Base-by-base conservation (phyloP, 2,888 invertebrate species). In the Melitaea athalia region DNA sequence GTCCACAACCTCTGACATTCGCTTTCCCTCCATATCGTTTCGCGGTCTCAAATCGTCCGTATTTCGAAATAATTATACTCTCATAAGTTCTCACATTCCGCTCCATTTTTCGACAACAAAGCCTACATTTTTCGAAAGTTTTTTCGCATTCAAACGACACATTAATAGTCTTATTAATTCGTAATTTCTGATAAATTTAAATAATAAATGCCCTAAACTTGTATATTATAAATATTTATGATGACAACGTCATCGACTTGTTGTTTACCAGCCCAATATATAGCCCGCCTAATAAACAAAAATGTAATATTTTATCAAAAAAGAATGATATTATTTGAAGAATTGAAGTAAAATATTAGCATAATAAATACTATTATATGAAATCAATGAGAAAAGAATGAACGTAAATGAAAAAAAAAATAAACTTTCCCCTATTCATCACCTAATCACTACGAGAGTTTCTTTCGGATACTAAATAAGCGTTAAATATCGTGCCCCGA, bases 401-500 rank as follows among this genome's bases (percentile, higher is more conserved):
- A 49, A 43, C 8, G 11, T 43, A 3, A 43, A 43, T 43, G 10
- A 43, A 3, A 12, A 47, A 12, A 47, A 47, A 47, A 11, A 14
- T 47, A 11, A 47, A 11, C 11, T 11, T 14, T 47, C 14, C 31
- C 12, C 12, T 55, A 55, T 33, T 14, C 53, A 55, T n/a, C n/a
- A n/a, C n/a, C 33, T 55, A 55, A 55, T 14, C 53, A 55, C 33
- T 33, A 55, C 7, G 33, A 33, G 11, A 33, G 12, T n/a, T 55
- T 33, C 33, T 33, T 50, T 7, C 4, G 14, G 14, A 31, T 31
- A 14, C 33, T 53, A 33, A 31, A 33, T 6, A 33, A 14, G 31
- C 53, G 33, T 55, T 6, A 55, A 12, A 33, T n/a, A 55, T 61
- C 42, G 69, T 66, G 69, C 67, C 69, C 71, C 55, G 52, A 62